phyloP scores from a whole-genome alignment of 2,113 vertebrate species.

The Mormyrus lacerda region DNA sequence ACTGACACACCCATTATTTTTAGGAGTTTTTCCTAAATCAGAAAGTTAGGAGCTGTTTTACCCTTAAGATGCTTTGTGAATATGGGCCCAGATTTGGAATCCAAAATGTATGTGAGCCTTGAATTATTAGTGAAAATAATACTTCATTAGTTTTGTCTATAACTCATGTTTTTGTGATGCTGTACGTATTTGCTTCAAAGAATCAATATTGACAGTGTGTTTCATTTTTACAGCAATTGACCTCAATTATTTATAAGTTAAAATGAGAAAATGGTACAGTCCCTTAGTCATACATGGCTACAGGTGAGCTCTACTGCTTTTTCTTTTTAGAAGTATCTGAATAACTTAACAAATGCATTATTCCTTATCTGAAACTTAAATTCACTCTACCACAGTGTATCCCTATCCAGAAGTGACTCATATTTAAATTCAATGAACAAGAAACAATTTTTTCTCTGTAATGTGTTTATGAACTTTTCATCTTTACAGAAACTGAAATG shows the following conservation, averaged over 20 bases:
- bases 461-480: too few relatives aligned
- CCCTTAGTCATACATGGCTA: constrained; percentile 92
- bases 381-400: not conserved
- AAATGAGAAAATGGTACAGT: constrained; percentile 98
- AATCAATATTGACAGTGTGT: not conserved
- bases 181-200: not conserved
- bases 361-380: not conserved
- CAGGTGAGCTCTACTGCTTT: constrained; percentile 65
- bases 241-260: too few relatives aligned
- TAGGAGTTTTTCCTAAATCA: too few relatives aligned
- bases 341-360: not conserved
- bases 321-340: not conserved
- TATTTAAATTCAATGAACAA: too few relatives aligned
- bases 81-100: not conserved
- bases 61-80: too few relatives aligned
- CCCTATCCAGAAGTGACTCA: not conserved
- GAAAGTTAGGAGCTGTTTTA: too few relatives aligned
- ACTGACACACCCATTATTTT: too few relatives aligned
- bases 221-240: constrained; percentile 78
- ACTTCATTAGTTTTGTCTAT: not conserved
- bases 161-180: not conserved
- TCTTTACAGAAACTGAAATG: too few relatives aligned
- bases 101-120: not conserved
- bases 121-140: not conserved
- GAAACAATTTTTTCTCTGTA: too few relatives aligned